Conservation (phyloP, 2,797 vertebrate genomes). For the Morelia viridis region DNA sequence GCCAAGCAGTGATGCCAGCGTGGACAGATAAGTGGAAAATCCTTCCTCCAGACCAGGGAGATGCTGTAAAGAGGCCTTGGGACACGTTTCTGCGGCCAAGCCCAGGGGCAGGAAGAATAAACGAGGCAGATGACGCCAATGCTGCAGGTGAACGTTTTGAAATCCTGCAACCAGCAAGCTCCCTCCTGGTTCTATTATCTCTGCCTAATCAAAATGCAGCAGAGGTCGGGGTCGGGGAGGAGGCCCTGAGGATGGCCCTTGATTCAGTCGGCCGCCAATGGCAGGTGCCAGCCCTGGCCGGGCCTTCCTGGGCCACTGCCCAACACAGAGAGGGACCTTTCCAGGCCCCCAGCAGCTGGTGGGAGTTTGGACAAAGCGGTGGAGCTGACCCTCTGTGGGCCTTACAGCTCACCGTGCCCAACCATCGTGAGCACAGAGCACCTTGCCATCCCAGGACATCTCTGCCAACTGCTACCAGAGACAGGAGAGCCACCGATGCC, state of each 20-base stretch:
- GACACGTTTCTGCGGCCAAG: conserved; percentile 20
- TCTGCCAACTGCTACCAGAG: neutral
- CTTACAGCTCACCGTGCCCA: neutral
- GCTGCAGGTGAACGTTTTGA: conserved; percentile 4
- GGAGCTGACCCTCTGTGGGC: too few relatives aligned
- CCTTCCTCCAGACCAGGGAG: conserved; percentile 57
- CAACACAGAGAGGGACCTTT: too few relatives aligned
- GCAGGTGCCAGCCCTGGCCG: neutral
- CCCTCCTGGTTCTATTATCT: conserved; percentile 10
- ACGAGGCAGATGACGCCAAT: neutral
- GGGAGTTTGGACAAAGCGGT: neutral
- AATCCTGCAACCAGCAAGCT: conserved; percentile 4
- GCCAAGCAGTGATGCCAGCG: conserved; percentile 59
- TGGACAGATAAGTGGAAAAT: conserved; percentile 71
- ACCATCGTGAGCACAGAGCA: neutral
- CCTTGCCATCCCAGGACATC: neutral
- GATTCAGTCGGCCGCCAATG: neutral
- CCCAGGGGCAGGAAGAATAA: conserved; percentile 7
- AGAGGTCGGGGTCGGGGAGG: too few relatives aligned
- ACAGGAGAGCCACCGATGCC: too few relatives aligned
- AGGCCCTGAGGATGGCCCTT: neutral
- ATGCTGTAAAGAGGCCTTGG: neutral
- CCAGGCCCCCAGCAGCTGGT: neutral
- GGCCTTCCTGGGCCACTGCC: neutral
- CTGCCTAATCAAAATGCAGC: neutral